Percentiles rank a stretch among this genome's conserved stretches.
Conservation (phyloP, 2,888 invertebrate genomes). For the Odontothrips loti region DNA sequence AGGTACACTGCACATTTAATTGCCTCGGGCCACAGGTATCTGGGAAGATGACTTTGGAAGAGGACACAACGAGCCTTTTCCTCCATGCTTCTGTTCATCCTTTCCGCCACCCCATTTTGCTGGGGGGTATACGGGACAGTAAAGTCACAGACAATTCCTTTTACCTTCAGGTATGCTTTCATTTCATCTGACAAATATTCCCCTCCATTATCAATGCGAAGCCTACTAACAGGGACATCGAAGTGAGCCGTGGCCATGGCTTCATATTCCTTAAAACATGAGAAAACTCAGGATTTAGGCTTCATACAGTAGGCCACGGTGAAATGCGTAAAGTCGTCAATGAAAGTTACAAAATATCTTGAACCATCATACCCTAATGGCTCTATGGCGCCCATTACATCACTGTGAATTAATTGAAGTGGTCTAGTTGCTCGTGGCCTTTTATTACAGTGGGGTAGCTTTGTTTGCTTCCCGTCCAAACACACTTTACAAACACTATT, state of each 20-base stretch:
- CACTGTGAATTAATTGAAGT: constrained; percentile 37
- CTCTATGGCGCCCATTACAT: constrained; percentile 36
- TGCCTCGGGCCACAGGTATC: no score
- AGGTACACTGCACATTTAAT: no score
- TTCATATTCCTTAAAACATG: constrained; percentile 39
- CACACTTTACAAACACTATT: constrained; percentile 37
- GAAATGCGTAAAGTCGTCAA: constrained; percentile 38
- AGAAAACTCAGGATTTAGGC: constrained; percentile 37
- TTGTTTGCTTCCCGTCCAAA: constrained; percentile 39
- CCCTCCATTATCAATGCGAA: constrained; percentile 41
- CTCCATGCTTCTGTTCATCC: not conserved
- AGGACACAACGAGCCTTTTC: no score
- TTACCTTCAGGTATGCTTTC: constrained; percentile 37
- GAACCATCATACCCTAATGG: constrained; percentile 34
- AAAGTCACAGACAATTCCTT: constrained; percentile 39
- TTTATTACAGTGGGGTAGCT: constrained; percentile 38
- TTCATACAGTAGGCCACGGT: constrained; percentile 36
- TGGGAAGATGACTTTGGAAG: no score
- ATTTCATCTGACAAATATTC: constrained; percentile 41
- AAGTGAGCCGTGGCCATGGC: constrained; percentile 38
- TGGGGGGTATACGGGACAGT: constrained; percentile 39
- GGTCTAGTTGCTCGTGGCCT: constrained; percentile 35
- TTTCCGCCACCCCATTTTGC: constrained; percentile 40
- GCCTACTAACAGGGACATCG: constrained; percentile 37
- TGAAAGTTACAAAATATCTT: constrained; percentile 37